phyloP scores from a whole-genome alignment of 2,888 invertebrate species.

The Anarsia innoxiella region DNA sequence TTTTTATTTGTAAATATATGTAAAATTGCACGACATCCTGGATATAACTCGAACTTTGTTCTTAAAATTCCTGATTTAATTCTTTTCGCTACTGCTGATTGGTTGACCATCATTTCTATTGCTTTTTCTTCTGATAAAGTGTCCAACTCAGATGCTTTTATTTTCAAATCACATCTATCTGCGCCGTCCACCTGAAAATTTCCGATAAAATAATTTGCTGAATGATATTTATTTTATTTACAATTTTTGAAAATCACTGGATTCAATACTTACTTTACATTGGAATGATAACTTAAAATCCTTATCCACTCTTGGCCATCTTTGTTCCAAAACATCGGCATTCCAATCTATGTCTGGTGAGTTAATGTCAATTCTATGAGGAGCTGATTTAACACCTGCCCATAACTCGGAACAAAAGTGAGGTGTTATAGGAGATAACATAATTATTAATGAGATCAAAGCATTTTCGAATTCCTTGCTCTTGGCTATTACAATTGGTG shows the following conservation, averaged over 20 bases:
- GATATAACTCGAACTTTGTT: slow-evolving; percentile 55
- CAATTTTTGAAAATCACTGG: not conserved
- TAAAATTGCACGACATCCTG: slow-evolving; percentile 58
- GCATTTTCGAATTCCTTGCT: slow-evolving; percentile 86
- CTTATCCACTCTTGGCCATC: slow-evolving; percentile 85
- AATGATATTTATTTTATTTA: not conserved
- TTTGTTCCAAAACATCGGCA: slow-evolving; percentile 82
- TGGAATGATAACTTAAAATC: slow-evolving; percentile 79
- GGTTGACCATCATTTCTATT: slow-evolving; percentile 46
- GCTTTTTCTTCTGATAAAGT: slow-evolving; percentile 45
- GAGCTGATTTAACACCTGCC: slow-evolving; percentile 82
- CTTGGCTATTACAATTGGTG: slow-evolving; percentile 75
- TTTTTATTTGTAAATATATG: slow-evolving; percentile 48
- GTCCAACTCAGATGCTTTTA: slow-evolving; percentile 45
- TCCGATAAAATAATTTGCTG: slow-evolving; percentile 3
- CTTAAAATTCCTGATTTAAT: slow-evolving; percentile 41
- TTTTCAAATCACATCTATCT: slow-evolving; percentile 55
- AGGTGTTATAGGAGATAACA: slow-evolving; percentile 92
- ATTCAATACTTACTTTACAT: slow-evolving; percentile 72
- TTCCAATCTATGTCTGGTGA: slow-evolving; percentile 78
- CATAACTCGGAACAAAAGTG: slow-evolving; percentile 95
- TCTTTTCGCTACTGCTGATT: slow-evolving; percentile 43
- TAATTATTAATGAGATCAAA: slow-evolving; percentile 85
- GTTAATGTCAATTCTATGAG: slow-evolving; percentile 67
- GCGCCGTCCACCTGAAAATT: slow-evolving; percentile 60